A percentile compares a stretch with the other conserved stretches of the same genome.
phyloP scores from a whole-genome alignment of 2,888 invertebrate genomes.

The Eristalis arbustorum region DNA sequence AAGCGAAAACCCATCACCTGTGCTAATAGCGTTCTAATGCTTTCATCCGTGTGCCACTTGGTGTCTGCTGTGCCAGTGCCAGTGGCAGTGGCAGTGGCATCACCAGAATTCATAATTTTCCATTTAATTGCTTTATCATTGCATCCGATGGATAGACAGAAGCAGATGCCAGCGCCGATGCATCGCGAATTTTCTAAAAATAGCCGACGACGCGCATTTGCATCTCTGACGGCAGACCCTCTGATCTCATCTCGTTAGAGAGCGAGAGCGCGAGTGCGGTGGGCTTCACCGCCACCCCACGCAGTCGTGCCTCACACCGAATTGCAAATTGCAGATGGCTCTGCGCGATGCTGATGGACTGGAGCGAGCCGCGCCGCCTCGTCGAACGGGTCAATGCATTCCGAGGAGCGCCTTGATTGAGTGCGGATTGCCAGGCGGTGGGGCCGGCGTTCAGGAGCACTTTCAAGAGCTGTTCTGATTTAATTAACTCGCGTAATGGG shows the following conservation, averaged over 20 bases:
- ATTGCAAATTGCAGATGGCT: background rate
- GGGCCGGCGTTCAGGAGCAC: background rate
- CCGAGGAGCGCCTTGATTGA: background rate
- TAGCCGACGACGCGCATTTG: conserved; percentile 17
- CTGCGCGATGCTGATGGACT: background rate
- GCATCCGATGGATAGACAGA: conserved; percentile 15
- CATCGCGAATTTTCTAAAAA: conserved; percentile 24
- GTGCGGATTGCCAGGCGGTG: background rate
- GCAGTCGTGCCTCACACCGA: conserved; percentile 2
- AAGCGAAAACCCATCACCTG: conserved; percentile 1
- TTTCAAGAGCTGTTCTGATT: too few relatives aligned
- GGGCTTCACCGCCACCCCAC: background rate
- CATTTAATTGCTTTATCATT: conserved; percentile 28
- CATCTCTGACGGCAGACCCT: background rate
- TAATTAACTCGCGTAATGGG: too few relatives aligned
- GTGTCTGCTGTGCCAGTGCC: conserved; percentile 1
- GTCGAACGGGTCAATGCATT: background rate
- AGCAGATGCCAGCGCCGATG: conserved; percentile 7
- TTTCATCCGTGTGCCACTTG: conserved; percentile 18
- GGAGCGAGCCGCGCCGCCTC: background rate
- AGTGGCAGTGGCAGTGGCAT: conserved; percentile 26
- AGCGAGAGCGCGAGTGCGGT: background rate
- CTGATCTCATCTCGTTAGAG: conserved; percentile 37
- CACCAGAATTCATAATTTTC: conserved; percentile 37
- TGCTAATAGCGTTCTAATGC: conserved; percentile 42